These are phyloP conservation scores for Chelonus insularis DNA, from an alignment of 1,140 invertebrate species.

Conservation along the genomic window DNA sequence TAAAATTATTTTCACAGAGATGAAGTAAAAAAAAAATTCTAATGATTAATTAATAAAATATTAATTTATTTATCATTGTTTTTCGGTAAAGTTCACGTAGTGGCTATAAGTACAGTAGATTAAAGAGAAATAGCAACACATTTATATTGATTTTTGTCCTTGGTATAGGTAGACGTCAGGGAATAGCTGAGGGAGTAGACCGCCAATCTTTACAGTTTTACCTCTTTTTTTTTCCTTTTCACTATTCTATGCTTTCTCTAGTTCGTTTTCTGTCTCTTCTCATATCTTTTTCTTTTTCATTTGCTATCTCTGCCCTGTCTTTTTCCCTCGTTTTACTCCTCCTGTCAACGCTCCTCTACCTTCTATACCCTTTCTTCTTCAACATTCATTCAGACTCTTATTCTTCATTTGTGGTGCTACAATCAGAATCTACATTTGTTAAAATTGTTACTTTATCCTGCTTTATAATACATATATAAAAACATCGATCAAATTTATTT, in stretches of 20 bases:
- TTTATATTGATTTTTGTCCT: conserved; percentile 63
- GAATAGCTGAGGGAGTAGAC: conserved; percentile 37
- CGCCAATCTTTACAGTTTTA: conserved; percentile 52
- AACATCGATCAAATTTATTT: conserved; percentile 4
- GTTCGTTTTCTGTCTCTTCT: conserved; percentile 33
- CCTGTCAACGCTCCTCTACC: conserved; percentile 22
- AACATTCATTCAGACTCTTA: neutral
- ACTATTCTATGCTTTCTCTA: conserved; percentile 19
- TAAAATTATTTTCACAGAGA: no score
- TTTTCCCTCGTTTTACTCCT: conserved; percentile 12
- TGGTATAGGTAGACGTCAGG: conserved; percentile 43
- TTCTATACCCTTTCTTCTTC: conserved; percentile 1
- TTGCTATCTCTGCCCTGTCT: conserved; percentile 1
- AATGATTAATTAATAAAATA: no score
- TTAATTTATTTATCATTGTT: no score
- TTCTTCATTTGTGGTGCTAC: neutral
- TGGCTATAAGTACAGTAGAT: conserved; percentile 42
- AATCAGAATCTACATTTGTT: no score
- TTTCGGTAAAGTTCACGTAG: no score
- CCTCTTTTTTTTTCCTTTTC: conserved; percentile 29
- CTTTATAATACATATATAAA: neutral
- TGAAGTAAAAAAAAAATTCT: no score
- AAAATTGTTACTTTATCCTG: neutral
- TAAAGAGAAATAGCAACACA: conserved; percentile 62
- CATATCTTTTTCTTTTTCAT: no score